Conservation (phyloP, 2,113 vertebrate genomes). For the Copsychus sechellarum region DNA sequence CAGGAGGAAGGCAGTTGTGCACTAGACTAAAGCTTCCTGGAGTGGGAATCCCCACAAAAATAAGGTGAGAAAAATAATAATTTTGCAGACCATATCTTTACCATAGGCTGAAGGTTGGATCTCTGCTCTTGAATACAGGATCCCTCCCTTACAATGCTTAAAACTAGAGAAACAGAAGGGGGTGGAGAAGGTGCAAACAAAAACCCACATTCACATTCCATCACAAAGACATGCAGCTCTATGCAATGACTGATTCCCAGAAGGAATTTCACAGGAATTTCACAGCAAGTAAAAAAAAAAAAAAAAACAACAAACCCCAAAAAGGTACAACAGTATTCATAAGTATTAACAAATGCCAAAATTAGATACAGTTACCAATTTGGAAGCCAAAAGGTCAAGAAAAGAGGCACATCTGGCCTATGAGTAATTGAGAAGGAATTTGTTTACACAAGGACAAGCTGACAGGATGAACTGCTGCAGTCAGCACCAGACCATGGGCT, state of each 20-base stretch:
- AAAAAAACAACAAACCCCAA: neutral
- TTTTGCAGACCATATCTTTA: neutral
- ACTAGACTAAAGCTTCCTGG: neutral
- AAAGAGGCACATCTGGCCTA: constrained; percentile 45
- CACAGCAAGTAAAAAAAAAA: neutral
- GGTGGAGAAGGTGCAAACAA: neutral
- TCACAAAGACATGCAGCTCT: neutral
- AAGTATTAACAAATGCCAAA: constrained; percentile 11
- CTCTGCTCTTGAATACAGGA: neutral
- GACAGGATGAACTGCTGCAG: constrained; percentile 26
- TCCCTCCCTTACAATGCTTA: neutral
- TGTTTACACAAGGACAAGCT: constrained; percentile 43
- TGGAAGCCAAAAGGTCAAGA: constrained; percentile 43
- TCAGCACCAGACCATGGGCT: neutral
- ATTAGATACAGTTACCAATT: neutral
- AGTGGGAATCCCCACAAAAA: neutral
- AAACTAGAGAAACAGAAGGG: neutral
- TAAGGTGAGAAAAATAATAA: neutral
- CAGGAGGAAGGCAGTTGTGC: neutral
- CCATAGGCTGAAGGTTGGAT: neutral
- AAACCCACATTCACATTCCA: neutral
- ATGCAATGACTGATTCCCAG: neutral
- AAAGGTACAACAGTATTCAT: neutral
- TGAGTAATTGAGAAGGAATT: constrained; percentile 52
- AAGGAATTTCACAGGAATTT: neutral